A percentile compares a stretch with the other conserved stretches of the same genome.
These are phyloP conservation scores for Pyrgus malvae DNA, from an alignment of 2,888 invertebrate genomes.

Conservation along the genomic window DNA sequence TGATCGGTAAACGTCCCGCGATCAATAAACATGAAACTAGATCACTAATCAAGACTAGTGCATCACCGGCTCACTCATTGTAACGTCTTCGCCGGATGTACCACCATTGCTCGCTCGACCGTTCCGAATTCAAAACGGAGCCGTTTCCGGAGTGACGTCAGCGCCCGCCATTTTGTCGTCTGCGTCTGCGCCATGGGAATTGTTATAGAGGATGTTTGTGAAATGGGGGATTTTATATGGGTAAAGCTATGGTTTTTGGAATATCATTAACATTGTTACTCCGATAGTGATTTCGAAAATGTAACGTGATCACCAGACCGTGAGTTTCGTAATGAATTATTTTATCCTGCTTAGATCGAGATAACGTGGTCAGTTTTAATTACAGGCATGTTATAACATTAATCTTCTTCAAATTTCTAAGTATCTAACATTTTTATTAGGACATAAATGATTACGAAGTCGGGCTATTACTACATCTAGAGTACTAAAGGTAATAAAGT, in stretches of 20 bases:
- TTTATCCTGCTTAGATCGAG: conserved; percentile 21
- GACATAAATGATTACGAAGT: background rate
- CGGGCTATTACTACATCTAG: no score
- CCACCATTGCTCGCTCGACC: conserved; percentile 81
- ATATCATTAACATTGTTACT: conserved; percentile 8
- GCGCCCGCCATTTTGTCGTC: conserved; percentile 52
- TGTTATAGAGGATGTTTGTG: conserved; percentile 58
- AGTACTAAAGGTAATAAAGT: no score
- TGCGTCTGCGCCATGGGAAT: conserved; percentile 72
- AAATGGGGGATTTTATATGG: conserved; percentile 10
- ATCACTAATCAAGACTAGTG: conserved; percentile 32
- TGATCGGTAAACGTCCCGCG: conserved; percentile 8
- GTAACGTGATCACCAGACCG: conserved; percentile 10
- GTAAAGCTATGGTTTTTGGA: conserved; percentile 8
- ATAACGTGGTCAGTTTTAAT: conserved; percentile 15
- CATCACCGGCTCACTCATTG: conserved; percentile 63
- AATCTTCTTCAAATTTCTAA: conserved; percentile 9
- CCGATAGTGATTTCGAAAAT: conserved; percentile 15
- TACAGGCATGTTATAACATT: conserved; percentile 15
- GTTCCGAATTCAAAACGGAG: conserved; percentile 81
- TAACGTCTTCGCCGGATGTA: conserved; percentile 80
- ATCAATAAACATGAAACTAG: conserved; percentile 13
- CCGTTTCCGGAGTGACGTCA: conserved; percentile 79
- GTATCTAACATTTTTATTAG: conserved; percentile 1
- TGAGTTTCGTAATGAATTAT: conserved; percentile 23